These are phyloP conservation scores for Epinephelus fuscoguttatus DNA, from an alignment of 2,113 vertebrate genomes.

Conservation along the genomic window DNA sequence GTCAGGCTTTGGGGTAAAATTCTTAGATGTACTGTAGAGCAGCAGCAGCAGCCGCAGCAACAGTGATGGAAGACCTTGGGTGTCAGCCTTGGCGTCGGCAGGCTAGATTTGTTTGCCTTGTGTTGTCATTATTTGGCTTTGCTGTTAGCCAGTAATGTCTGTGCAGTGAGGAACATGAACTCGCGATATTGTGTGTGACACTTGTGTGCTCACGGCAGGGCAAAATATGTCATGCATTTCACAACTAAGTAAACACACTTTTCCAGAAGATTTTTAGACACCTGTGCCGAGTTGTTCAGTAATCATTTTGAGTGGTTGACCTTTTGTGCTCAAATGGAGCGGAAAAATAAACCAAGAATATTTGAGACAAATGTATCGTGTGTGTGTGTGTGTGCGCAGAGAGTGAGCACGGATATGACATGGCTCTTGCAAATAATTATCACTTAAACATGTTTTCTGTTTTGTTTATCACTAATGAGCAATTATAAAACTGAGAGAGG, in stretches of 20 bases:
- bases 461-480: constrained; percentile 4
- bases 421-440: constrained; percentile 18
- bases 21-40: constrained; percentile 27
- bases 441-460: constrained; percentile 15
- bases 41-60: constrained; percentile 28
- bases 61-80: constrained; percentile 70
- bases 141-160: constrained; percentile 42
- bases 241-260: constrained; percentile 65
- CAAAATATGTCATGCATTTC: constrained; percentile 63
- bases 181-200: constrained; percentile 70
- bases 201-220: constrained; percentile 47
- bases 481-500: constrained; percentile 7
- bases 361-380: constrained; percentile 11
- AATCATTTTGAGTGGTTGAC: constrained; percentile 53
- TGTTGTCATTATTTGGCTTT: constrained; percentile 69
- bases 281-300: constrained; percentile 45
- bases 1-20: constrained; percentile 24
- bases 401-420: constrained; percentile 2
- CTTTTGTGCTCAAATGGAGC: constrained; percentile 37
- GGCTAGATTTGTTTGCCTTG: constrained; percentile 70
- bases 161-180: constrained; percentile 29
- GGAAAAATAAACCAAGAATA: constrained; percentile 34
- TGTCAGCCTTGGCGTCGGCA: constrained; percentile 67
- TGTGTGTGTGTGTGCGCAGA: not conserved
- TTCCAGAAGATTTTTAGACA: constrained; percentile 53